Base-by-base conservation (phyloP, 2,888 invertebrate species). In the Acholoe squamosa region DNA sequence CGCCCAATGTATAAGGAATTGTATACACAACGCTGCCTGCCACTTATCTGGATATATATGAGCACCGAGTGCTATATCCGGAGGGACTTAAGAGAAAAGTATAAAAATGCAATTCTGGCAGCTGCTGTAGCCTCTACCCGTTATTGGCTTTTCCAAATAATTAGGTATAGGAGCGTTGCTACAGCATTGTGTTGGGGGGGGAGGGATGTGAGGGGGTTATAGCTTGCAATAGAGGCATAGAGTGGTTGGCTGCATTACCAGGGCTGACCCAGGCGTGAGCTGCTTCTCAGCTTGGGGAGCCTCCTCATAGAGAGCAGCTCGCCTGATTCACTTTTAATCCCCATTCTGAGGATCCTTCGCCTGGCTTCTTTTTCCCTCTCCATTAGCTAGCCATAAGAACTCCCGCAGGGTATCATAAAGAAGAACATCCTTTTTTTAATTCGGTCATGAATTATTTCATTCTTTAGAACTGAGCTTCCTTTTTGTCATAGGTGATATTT, bases 291-390 rank as follows among this genome's bases (percentile, higher is more conserved):
- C 71, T 14, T 28, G 3, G 14, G 71, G 25, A 28, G 71, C 5
- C 71, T 28, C 25, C 28, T 28, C 71, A 16, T 71, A n/a, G 71
- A 28, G 71, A 25, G 22, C n/a, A 61, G n/a, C 25, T 25, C 71
- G 71, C 31, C 28, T 71, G 71, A 71, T 71, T 71, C 28, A 71
- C 71, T 71, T 28, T 71, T 28, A 71, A 71, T 71, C 71, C 71
- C 3, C 71, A 71, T n/a, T 71, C 25, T 71, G 14, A 71, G 25
- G 71, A 28, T 25, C 0, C 31, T 71, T 71, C 5, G 61, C 19
- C 61, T n/a, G 61, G 22, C 61, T 19, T 19, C 61, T n/a, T 61
- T 61, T 61, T n/a, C n/a, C n/a, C n/a, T 61, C 61, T 61, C 61
- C 61, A 61, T 61, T 61, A 61, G 61, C 61, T n/a, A 43, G 3